Evolutionary conservation across 2,113 vertebrate species (phyloP), one percentile per base, ranked within the genome.

Genomic region (Cheirogaleus medius): DNA sequence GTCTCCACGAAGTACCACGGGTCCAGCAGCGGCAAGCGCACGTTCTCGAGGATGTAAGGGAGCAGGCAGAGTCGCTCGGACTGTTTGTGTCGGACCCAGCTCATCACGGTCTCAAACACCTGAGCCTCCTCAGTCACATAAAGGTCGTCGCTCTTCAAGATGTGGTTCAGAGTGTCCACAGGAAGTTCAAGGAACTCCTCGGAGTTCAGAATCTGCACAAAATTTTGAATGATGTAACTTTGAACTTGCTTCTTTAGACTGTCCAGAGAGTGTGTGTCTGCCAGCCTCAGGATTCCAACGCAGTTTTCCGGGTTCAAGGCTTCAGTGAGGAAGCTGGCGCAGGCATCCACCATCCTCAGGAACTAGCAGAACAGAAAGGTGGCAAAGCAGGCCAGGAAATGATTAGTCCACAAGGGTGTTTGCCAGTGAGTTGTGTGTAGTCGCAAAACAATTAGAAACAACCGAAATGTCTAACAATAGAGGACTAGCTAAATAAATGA

Each of bases 1-100:
- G 98, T 99, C 82, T 99, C 99, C 88, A 99, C 99, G 7, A 99
- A 99, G 97, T 99, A 99, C 97, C 99, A 99, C 0, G 99, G 99
- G 96, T 99, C 99, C 98, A 99, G 89, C 87, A 99, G 98, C 0
- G 99, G 99, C 94, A 99, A 97, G 0, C 99, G 99, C 66, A 99
- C 99, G 0, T 99, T 98, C 87, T 99, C 98, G 1, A 99, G 99
- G 94, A 99, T 69, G 0, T 96, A 97, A 0, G 99, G 98, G 76
- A 99, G 98, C 39, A 99, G 96, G 2, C 98, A 98, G 76, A 97
- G 81, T 21, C 99, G 98, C n/a, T 99, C 99, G 0, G 98, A 95
- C 85, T 98, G 98, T 25, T 76, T 98, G 63, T 99, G 99, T 32
- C 98, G 99, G 32, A 99, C 99, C 99, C 99, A 99, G 95, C 80